These are phyloP conservation scores for Trachelus stipa DNA, from an alignment of 2,888 invertebrate species.

Conservation along the genomic window DNA sequence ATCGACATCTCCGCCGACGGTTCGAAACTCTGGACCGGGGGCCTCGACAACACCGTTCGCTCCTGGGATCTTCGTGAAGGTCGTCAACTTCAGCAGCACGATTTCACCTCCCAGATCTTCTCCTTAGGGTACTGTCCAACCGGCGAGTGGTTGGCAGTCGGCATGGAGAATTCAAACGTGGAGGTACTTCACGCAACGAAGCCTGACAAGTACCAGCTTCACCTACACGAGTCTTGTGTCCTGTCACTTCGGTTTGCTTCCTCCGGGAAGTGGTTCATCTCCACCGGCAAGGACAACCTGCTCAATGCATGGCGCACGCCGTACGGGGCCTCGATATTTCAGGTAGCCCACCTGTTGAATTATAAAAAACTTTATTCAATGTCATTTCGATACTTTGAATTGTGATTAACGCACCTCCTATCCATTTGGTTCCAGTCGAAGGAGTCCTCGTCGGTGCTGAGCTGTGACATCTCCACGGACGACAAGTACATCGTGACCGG, in stretches of 20 bases:
- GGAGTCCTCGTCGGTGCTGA: conserved; percentile 96
- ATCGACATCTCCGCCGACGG: conserved; percentile 97
- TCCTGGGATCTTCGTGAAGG: conserved; percentile 97
- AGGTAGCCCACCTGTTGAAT: conserved; percentile 71
- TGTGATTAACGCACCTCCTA: neutral
- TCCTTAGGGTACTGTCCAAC: conserved; percentile 93
- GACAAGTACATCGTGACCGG: conserved; percentile 99
- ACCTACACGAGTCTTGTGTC: conserved; percentile 97
- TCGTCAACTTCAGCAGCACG: conserved; percentile 93
- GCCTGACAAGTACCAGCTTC: conserved; percentile 95
- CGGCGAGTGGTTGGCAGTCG: conserved; percentile 97
- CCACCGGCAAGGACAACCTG: conserved; percentile 98
- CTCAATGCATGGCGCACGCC: conserved; percentile 98
- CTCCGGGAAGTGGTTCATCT: conserved; percentile 98
- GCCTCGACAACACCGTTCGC: conserved; percentile 95
- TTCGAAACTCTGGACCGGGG: conserved; percentile 90
- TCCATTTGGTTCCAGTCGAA: conserved; percentile 77
- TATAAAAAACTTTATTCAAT: neutral
- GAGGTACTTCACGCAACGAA: conserved; percentile 93
- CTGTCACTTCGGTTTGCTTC: conserved; percentile 94
- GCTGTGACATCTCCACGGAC: conserved; percentile 98
- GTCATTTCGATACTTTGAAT: no score
- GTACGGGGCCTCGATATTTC: conserved; percentile 98
- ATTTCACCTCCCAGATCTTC: conserved; percentile 92
- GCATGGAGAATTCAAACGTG: conserved; percentile 98